phyloP scores from a whole-genome alignment of 2,797 vertebrate genomes.

The Delichon dasypus region DNA sequence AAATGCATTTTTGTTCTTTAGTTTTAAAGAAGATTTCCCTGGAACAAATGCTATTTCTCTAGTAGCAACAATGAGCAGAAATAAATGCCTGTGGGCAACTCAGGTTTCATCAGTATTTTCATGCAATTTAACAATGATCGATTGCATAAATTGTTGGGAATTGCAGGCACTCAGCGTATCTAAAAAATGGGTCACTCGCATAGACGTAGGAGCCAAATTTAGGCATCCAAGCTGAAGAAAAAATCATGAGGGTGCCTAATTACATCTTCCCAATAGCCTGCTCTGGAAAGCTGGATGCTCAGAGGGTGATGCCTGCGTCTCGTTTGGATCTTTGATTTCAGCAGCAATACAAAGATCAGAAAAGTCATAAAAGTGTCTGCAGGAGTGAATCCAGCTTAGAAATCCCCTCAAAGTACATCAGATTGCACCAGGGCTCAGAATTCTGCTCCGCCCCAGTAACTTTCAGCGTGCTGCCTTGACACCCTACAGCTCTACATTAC shows the following conservation, averaged over 20 bases:
- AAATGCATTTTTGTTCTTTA: background rate
- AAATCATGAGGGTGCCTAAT: background rate
- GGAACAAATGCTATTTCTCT: background rate
- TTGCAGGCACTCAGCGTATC: background rate
- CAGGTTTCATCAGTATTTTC: constrained; percentile 22
- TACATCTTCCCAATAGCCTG: background rate
- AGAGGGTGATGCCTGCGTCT: background rate
- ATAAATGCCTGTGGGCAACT: background rate
- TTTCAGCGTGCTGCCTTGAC: background rate
- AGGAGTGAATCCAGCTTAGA: background rate
- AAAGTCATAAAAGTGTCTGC: background rate
- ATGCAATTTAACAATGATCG: constrained; percentile 8
- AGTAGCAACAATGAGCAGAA: background rate
- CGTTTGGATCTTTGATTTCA: background rate
- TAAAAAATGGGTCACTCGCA: constrained; percentile 23
- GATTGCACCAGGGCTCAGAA: background rate
- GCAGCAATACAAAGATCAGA: background rate
- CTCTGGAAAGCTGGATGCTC: background rate
- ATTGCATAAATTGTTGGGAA: constrained; percentile 18
- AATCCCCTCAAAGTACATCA: background rate
- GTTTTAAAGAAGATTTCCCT: background rate
- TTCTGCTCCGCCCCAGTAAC: background rate
- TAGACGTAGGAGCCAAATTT: background rate
- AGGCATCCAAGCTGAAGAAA: background rate
- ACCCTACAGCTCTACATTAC: rapidly evolving